Conservation (phyloP, 2,113 vertebrate genomes). For the Sander lucioperca region DNA sequence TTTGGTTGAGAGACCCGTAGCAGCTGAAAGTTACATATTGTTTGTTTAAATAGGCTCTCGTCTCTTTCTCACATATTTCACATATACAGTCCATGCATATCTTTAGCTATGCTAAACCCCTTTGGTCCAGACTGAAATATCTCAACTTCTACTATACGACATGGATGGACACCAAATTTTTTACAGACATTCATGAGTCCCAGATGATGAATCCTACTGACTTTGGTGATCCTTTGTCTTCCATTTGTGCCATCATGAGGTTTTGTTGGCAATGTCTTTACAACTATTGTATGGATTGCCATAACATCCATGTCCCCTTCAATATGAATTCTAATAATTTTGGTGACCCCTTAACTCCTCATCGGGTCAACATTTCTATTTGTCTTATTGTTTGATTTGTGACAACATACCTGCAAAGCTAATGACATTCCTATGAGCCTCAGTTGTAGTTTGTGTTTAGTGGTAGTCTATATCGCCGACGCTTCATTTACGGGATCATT, state of each 20-base stretch:
- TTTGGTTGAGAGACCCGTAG: too few relatives aligned
- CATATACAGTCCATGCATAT: background rate
- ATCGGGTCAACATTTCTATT: background rate
- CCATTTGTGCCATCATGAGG: background rate
- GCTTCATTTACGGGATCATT: too few relatives aligned
- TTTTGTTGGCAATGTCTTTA: background rate
- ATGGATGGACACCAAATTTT: background rate
- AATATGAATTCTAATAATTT: background rate
- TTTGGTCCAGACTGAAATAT: background rate
- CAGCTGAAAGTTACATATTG: too few relatives aligned
- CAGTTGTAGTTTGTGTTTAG: background rate
- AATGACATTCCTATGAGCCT: background rate
- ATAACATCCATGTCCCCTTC: background rate
- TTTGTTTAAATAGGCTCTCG: background rate
- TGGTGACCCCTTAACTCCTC: background rate
- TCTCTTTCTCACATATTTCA: constrained; percentile 6
- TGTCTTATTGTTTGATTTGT: background rate
- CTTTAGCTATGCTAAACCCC: background rate
- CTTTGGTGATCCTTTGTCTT: background rate
- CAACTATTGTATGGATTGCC: background rate
- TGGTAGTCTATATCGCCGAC: too few relatives aligned
- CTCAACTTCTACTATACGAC: background rate
- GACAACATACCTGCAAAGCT: background rate
- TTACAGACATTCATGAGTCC: too few relatives aligned
- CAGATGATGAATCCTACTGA: too few relatives aligned